Percentiles rank a stretch among this genome's conserved stretches.
phyloP scores from a whole-genome alignment of 2,888 invertebrate species.

The Abrostola tripartita region DNA sequence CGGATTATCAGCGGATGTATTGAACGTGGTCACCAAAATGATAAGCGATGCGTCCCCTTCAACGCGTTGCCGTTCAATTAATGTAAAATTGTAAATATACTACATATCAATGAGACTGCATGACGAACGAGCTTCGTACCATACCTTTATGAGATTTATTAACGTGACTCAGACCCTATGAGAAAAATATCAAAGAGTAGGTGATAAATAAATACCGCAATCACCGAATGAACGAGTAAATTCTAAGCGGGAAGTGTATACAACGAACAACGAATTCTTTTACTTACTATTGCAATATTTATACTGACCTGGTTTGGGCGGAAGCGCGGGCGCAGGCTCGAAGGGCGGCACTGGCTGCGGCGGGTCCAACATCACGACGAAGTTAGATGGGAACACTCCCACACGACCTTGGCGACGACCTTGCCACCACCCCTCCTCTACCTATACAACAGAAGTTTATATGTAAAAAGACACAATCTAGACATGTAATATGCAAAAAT shows the following conservation, averaged over 20 bases:
- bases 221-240: constrained; percentile 5
- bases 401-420: constrained; percentile 91
- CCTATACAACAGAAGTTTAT: constrained; percentile 62
- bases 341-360: constrained; percentile 73
- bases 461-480: no score
- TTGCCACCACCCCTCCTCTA: constrained; percentile 98
- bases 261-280: neutral
- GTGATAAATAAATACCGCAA: constrained; percentile 18
- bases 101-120: constrained; percentile 38
- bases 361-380: constrained; percentile 92
- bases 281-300: neutral
- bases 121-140: constrained; percentile 31
- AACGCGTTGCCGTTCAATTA: constrained; percentile 42
- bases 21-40: constrained; percentile 30
- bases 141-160: constrained; percentile 20
- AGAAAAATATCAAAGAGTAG: constrained; percentile 31
- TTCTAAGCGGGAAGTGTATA: constrained; percentile 5
- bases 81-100: constrained; percentile 44
- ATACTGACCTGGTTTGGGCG: constrained; percentile 92
- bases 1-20: constrained; percentile 41
- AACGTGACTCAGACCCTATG: constrained; percentile 41
- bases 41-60: constrained; percentile 47
- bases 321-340: constrained; percentile 90
- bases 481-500: no score
- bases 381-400: constrained; percentile 99